These are phyloP conservation scores for Struthio camelus DNA, from an alignment of 2,113 vertebrate genomes.

Conservation along the genomic window DNA sequence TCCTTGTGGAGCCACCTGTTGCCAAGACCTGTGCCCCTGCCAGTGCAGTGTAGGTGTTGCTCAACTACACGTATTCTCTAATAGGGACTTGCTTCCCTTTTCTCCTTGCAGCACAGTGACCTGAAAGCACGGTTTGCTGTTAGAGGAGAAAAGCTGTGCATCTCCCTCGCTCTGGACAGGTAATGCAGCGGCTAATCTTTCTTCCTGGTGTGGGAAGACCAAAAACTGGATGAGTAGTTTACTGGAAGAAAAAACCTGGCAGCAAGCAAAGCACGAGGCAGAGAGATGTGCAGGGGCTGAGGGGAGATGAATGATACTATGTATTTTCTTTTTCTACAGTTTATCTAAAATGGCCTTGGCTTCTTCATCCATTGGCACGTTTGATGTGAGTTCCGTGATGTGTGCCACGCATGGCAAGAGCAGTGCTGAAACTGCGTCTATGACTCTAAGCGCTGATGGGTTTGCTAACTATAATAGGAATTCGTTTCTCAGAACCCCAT, in stretches of 20 bases:
- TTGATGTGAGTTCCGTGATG: neutral
- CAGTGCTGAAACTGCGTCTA: neutral
- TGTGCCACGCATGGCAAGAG: neutral
- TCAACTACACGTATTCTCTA: neutral
- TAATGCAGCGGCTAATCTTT: neutral
- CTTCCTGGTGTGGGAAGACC: neutral
- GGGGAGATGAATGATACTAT: fast-evolving
- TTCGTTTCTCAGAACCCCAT: fast-evolving
- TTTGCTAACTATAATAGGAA: neutral
- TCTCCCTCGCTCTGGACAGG: conserved; percentile 19
- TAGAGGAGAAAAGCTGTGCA: neutral
- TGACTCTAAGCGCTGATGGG: neutral
- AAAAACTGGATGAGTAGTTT: neutral
- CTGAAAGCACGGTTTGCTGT: conserved; percentile 15
- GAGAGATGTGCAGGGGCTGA: neutral
- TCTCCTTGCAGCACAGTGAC: conserved; percentile 34
- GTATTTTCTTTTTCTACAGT: neutral
- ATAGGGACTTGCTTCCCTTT: neutral
- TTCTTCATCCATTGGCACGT: neutral
- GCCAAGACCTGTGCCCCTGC: neutral
- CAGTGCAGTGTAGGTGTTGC: too few species aligned
- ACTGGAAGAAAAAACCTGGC: neutral
- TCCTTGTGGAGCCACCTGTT: neutral
- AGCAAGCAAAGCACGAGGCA: too few species aligned
- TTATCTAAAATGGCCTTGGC: neutral